These are phyloP conservation scores for Drosophila ustulata DNA, from an alignment of 2,888 invertebrate genomes.

Conservation along the genomic window DNA sequence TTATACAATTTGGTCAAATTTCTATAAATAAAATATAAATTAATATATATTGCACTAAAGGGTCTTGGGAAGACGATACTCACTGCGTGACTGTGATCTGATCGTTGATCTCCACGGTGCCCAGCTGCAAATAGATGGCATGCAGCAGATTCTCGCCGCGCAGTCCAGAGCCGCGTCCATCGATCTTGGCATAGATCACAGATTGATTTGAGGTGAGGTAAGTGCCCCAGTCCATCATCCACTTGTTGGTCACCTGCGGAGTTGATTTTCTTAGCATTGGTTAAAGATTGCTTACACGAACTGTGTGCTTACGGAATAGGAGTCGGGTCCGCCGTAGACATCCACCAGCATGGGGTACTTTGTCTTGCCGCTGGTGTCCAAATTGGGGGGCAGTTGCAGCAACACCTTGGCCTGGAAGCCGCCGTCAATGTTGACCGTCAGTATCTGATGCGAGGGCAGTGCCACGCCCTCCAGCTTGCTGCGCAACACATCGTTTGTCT, in stretches of 20 bases:
- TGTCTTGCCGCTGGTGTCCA: constrained; percentile 88
- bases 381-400: constrained; percentile 90
- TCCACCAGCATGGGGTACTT: constrained; percentile 93
- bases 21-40: constrained; percentile 74
- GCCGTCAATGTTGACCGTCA: constrained; percentile 88
- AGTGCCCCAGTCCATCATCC: constrained; percentile 94
- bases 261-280: background rate
- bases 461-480: constrained; percentile 85
- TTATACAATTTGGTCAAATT: constrained; percentile 87
- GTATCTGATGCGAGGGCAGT: constrained; percentile 87
- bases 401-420: constrained; percentile 90
- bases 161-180: constrained; percentile 95
- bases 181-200: constrained; percentile 95
- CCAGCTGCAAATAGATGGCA: constrained; percentile 92
- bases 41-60: background rate
- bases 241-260: constrained; percentile 87
- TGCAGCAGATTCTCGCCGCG: constrained; percentile 94
- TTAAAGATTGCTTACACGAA: background rate
- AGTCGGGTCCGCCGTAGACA: constrained; percentile 97
- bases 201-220: constrained; percentile 93
- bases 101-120: constrained; percentile 95
- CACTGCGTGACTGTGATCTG: constrained; percentile 92
- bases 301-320: constrained; percentile 88
- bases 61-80: constrained; percentile 18
- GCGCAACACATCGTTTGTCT: constrained; percentile 87